Conservation (phyloP, 2,113 vertebrate genomes). For the Gallinago undulata region DNA sequence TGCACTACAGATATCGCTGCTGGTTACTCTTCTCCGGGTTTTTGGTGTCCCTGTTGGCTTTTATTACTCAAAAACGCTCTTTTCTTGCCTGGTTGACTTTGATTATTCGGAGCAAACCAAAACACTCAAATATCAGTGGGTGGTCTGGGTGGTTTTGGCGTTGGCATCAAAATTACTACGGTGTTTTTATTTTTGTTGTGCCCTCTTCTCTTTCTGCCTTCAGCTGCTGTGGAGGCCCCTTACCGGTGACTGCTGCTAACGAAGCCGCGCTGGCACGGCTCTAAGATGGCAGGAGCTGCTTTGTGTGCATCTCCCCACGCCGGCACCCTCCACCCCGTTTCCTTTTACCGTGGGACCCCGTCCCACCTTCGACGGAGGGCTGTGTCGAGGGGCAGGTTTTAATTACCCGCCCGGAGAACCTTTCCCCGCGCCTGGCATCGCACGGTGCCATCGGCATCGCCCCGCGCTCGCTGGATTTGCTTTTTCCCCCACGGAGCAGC, state of each 20-base stretch:
- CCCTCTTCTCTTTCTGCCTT: not conserved
- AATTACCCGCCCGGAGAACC: not conserved
- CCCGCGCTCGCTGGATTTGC: not conserved
- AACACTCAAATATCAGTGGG: not conserved
- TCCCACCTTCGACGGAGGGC: fast-evolving
- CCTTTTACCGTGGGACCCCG: fast-evolving
- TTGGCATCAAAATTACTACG: not conserved
- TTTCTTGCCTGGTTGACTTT: not conserved
- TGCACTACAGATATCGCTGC: not conserved
- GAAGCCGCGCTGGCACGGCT: not conserved
- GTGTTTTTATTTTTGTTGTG: not conserved
- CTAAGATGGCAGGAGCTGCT: constrained; percentile 1
- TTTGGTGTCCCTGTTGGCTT: not conserved
- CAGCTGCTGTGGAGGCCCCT: not conserved
- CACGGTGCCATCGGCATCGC: fast-evolving
- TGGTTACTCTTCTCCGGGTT: not conserved
- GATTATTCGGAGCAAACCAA: not conserved
- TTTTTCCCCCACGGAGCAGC: not conserved
- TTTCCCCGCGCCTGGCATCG: fast-evolving
- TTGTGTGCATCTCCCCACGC: not conserved
- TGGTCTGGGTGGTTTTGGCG: not conserved
- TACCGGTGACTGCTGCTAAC: not conserved
- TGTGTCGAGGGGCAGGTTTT: not conserved
- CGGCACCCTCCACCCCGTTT: fast-evolving
- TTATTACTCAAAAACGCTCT: not conserved